Conservation (phyloP, 2,797 vertebrate genomes). For the Alcedo quadribrachys region DNA sequence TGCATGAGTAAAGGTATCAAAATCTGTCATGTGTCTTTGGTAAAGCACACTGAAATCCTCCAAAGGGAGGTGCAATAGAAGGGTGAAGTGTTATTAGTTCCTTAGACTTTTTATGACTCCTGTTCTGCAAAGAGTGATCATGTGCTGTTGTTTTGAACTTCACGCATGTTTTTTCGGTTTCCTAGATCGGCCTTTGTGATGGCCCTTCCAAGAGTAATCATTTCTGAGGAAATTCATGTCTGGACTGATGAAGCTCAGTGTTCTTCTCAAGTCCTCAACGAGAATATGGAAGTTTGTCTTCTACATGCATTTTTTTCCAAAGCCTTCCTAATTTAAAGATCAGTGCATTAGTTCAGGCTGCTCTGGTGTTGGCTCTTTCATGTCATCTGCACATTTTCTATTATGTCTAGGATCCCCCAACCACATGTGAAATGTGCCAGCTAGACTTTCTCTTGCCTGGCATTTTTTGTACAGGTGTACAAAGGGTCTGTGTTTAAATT, state of each 20-base stretch:
- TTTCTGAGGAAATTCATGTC: background rate
- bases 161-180: background rate
- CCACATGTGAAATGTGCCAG: background rate
- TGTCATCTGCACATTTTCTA: background rate
- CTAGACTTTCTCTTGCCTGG: background rate
- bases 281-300: background rate
- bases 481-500: background rate
- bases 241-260: background rate
- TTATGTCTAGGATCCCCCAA: background rate
- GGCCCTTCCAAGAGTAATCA: background rate
- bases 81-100: background rate
- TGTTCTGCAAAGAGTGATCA: background rate
- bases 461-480: background rate
- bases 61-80: background rate
- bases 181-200: conserved; percentile 8
- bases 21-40: background rate
- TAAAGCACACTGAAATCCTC: background rate
- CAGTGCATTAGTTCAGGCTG: background rate
- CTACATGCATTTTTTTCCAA: background rate
- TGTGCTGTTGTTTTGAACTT: conserved; percentile 31
- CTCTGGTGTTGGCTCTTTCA: background rate
- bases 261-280: background rate
- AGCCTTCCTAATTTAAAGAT: background rate
- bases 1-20: background rate
- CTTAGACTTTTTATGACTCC: background rate